A percentile compares a stretch with the other conserved stretches of the same genome.
phyloP scores from a whole-genome alignment of 2,888 invertebrate species.

The Eudasyphora cyanicolor region DNA sequence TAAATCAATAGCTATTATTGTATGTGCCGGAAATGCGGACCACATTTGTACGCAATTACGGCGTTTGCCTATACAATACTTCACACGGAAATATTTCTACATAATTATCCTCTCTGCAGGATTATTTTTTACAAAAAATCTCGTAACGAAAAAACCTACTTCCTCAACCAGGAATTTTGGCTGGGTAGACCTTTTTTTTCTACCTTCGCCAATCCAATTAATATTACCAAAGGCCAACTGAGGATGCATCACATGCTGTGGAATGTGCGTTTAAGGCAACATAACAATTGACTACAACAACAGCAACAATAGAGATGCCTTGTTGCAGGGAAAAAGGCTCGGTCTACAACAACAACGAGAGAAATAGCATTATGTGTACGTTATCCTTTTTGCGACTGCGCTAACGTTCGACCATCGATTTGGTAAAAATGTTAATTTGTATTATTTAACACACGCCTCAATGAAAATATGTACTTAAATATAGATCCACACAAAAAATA shows the following conservation, averaged over 20 bases:
- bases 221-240: background rate
- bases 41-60: background rate
- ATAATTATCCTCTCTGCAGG: background rate
- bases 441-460: slow-evolving; percentile 29
- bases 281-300: background rate
- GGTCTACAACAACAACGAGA: background rate
- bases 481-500: slow-evolving; percentile 18
- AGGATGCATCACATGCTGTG: background rate
- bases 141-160: no score
- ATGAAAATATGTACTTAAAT: background rate
- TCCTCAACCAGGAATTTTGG: background rate
- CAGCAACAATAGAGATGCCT: background rate
- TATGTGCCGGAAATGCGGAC: background rate
- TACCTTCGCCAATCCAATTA: background rate
- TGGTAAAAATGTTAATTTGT: slow-evolving; percentile 59
- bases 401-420: background rate
- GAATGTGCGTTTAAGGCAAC: background rate
- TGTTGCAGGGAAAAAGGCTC: background rate
- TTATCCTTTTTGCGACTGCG: background rate
- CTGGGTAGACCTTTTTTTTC: background rate
- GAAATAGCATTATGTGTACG: background rate
- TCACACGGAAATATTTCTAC: background rate
- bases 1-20: no score
- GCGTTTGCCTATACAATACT: background rate
- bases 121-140: background rate